phyloP scores from a whole-genome alignment of 2,797 vertebrate species.

The Sebastes melanostomus region DNA sequence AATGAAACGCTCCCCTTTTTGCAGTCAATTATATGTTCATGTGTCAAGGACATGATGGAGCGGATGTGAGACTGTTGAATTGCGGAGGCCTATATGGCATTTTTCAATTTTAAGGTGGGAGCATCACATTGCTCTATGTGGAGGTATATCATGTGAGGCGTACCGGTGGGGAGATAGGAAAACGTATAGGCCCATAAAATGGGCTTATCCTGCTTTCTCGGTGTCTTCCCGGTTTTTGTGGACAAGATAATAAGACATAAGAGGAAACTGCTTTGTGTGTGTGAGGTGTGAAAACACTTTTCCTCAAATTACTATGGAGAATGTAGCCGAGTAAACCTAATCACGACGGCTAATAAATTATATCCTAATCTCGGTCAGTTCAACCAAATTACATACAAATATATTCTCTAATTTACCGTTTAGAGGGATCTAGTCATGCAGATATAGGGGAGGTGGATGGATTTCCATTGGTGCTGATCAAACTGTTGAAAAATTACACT shows the following conservation, averaged over 20 bases:
- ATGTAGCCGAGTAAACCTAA: not conserved
- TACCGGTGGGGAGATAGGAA: constrained; percentile 30
- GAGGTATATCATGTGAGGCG: constrained; percentile 41
- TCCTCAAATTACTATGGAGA: not conserved
- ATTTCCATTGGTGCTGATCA: not conserved
- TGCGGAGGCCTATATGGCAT: constrained; percentile 9
- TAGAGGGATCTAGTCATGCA: not conserved
- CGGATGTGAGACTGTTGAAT: constrained; percentile 29
- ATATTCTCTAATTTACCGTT: not conserved
- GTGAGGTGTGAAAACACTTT: not conserved
- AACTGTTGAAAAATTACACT: not conserved
- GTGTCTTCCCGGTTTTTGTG: constrained; percentile 16
- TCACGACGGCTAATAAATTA: not conserved
- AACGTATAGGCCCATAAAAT: constrained; percentile 42
- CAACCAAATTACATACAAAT: not conserved
- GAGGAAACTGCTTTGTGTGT: constrained; percentile 1
- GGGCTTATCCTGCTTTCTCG: constrained; percentile 25
- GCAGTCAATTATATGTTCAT: constrained; percentile 64
- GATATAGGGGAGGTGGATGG: not conserved
- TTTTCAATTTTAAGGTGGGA: constrained; percentile 45
- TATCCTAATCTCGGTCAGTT: not conserved
- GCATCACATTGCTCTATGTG: not conserved
- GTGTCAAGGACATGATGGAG: constrained; percentile 48
- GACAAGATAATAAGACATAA: constrained; percentile 37
- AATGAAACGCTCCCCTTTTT: constrained; percentile 55